Evolutionary conservation across 2,888 invertebrate genomes (phyloP).

Genomic region (Idaea aversata): DNA sequence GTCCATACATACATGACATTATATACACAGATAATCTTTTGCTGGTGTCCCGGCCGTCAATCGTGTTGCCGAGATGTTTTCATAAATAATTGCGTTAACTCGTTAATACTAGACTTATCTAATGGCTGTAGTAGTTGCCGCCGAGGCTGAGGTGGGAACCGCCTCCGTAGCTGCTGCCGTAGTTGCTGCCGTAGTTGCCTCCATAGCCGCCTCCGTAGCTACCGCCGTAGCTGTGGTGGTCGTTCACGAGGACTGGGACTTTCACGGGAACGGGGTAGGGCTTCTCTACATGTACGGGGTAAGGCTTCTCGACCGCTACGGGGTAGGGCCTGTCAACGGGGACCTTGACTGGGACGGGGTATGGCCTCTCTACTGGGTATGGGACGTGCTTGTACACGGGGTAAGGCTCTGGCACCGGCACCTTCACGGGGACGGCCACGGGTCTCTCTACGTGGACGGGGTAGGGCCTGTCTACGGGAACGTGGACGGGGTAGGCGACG

Average conservation of each 20-base stretch:
- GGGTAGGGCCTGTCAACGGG: conserved; percentile 84
- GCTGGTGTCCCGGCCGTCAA: conserved; percentile 71
- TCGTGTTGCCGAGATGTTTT: conserved; percentile 49
- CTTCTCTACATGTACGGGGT: conserved; percentile 76
- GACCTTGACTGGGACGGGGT: conserved; percentile 85
- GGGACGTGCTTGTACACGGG: conserved; percentile 85
- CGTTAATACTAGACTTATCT: conserved; percentile 52
- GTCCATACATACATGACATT: conserved; percentile 69
- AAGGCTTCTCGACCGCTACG: conserved; percentile 74
- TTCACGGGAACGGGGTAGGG: conserved; percentile 80
- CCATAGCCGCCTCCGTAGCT: conserved; percentile 35
- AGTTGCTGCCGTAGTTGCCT: conserved; percentile 41
- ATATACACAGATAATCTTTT: conserved; percentile 71
- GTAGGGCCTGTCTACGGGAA: conserved; percentile 82
- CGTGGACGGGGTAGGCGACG: conserved; percentile 82
- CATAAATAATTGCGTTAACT: conserved; percentile 58
- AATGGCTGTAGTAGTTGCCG: conserved; percentile 64
- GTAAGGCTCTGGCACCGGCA: conserved; percentile 79
- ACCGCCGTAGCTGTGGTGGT: conserved; percentile 40
- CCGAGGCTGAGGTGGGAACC: conserved; percentile 40
- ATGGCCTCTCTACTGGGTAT: conserved; percentile 80
- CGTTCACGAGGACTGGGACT: conserved; percentile 64
- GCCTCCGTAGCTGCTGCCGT: conserved; percentile 29
- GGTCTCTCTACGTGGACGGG: conserved; percentile 78
- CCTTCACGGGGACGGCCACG: conserved; percentile 77